Percentiles rank a stretch among this genome's conserved stretches.
Evolutionary conservation across 2,113 vertebrate species (phyloP).

Genomic region (Catharus minimus): DNA sequence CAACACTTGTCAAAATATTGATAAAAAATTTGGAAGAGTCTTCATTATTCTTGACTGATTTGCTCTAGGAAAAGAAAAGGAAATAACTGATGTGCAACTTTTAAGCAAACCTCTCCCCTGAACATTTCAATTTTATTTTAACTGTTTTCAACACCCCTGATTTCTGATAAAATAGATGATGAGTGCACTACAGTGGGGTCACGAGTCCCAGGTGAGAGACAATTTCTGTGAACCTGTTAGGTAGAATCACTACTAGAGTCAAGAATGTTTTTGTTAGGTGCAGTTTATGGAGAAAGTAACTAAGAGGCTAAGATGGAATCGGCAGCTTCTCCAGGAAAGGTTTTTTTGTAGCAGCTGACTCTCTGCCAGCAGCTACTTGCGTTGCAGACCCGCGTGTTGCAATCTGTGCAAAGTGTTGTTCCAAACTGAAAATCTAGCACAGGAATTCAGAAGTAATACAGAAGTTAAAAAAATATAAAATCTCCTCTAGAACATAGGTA

Average conservation of each 20-base stretch:
- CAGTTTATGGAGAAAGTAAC: background rate
- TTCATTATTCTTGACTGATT: background rate
- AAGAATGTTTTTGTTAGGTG: background rate
- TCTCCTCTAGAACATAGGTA: background rate
- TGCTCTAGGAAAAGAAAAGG: background rate
- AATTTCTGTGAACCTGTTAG: background rate
- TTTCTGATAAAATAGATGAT: background rate
- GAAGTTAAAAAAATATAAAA: background rate
- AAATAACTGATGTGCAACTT: background rate
- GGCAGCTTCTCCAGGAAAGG: background rate
- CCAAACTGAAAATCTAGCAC: background rate
- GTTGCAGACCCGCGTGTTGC: background rate
- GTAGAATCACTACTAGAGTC: background rate
- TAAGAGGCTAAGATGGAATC: background rate
- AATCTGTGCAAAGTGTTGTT: background rate
- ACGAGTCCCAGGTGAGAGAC: background rate
- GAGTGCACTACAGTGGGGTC: background rate
- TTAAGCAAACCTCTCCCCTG: rapidly evolving
- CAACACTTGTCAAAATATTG: background rate
- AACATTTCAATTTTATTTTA: background rate
- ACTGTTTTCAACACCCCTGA: background rate
- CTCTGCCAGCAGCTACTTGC: rapidly evolving
- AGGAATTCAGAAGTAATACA: background rate
- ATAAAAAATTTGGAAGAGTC: background rate
- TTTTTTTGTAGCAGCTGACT: background rate